These are phyloP conservation scores for Nymphalis c-album DNA, from an alignment of 2,888 invertebrate genomes.

Conservation along the genomic window DNA sequence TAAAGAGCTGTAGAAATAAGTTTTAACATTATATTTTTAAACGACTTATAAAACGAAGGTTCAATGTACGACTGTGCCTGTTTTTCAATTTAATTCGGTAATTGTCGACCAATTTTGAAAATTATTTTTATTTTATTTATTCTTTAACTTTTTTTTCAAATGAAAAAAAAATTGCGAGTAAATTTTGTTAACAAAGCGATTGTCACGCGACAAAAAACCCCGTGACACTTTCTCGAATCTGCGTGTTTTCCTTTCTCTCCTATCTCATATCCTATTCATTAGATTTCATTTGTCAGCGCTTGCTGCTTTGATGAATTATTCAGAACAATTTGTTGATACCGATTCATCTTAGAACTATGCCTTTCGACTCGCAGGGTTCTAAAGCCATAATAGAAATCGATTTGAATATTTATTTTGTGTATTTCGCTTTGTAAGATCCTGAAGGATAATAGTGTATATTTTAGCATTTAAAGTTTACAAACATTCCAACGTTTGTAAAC, in stretches of 20 bases:
- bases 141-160: not conserved
- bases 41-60: too few species aligned
- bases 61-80: too few species aligned
- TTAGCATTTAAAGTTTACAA: not conserved
- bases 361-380: conserved; percentile 31
- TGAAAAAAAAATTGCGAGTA: not conserved
- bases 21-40: too few species aligned
- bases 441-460: conserved; percentile 1
- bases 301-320: conserved; percentile 76
- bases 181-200: conserved; percentile 28
- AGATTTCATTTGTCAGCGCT: conserved; percentile 77
- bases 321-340: conserved; percentile 72
- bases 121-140: not conserved
- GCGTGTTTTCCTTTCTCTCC: conserved; percentile 47
- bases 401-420: conserved; percentile 39
- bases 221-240: conserved; percentile 51
- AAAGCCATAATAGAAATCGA: conserved; percentile 47
- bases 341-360: conserved; percentile 55
- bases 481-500: too few species aligned
- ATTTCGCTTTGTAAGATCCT: not conserved
- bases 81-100: too few species aligned
- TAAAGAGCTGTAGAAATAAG: too few species aligned
- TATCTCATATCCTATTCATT: conserved; percentile 77
- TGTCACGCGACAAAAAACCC: conserved; percentile 39
- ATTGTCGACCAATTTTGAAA: too few species aligned